These are phyloP conservation scores for Ellobium chinense DNA, from an alignment of 2,888 invertebrate species.

Conservation along the genomic window DNA sequence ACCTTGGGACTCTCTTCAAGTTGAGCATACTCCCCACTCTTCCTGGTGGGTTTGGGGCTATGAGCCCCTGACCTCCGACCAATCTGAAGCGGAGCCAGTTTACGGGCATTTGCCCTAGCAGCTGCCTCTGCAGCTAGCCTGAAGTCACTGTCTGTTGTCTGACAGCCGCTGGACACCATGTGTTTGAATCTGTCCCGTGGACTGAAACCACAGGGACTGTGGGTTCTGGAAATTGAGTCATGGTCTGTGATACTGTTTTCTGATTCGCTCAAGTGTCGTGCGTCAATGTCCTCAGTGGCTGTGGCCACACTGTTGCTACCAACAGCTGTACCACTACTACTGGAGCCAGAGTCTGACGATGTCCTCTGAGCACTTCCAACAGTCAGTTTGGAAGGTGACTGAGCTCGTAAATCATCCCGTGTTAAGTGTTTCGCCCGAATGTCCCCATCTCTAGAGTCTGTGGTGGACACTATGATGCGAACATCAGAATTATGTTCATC, in stretches of 20 bases:
- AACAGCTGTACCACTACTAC: constrained; percentile 29
- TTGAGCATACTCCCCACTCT: neutral
- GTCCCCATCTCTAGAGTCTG: neutral
- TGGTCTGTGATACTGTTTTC: constrained; percentile 26
- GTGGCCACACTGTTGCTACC: constrained; percentile 4
- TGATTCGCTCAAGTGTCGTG: neutral
- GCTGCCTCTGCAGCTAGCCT: neutral
- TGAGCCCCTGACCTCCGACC: neutral
- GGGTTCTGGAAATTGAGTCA: constrained; percentile 33
- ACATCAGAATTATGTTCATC: neutral
- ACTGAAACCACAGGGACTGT: constrained; percentile 12
- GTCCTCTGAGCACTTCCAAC: constrained; percentile 6
- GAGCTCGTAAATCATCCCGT: neutral
- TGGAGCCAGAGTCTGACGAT: constrained; percentile 39
- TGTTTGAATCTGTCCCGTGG: neutral
- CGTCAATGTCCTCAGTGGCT: neutral
- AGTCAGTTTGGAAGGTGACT: neutral
- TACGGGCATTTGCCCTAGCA: neutral
- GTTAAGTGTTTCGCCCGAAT: neutral
- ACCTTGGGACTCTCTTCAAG: constrained; percentile 3
- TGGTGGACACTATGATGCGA: constrained; percentile 26
- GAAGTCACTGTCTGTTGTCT: constrained; percentile 31
- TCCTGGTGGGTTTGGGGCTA: neutral
- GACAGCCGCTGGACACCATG: neutral
- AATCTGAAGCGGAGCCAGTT: neutral